These are phyloP conservation scores for Xenus cinereus DNA, from an alignment of 2,113 vertebrate genomes.

Conservation along the genomic window DNA sequence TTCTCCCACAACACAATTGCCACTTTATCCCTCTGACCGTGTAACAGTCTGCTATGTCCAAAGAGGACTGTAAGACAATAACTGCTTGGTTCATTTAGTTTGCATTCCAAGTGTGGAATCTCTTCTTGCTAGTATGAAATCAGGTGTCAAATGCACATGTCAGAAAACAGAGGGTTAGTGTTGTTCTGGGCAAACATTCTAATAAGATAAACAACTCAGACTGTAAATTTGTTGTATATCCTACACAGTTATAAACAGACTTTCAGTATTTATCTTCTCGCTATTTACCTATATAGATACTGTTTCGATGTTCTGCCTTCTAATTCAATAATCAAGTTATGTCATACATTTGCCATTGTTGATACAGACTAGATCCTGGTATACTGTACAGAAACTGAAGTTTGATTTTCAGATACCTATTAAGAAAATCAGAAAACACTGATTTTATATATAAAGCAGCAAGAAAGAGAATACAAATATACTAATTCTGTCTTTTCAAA, in stretches of 20 bases:
- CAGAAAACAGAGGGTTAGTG: neutral
- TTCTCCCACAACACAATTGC: neutral
- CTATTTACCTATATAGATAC: neutral
- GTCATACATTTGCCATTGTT: neutral
- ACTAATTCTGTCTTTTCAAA: neutral
- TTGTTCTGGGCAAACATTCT: neutral
- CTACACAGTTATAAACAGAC: neutral
- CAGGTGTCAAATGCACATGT: neutral
- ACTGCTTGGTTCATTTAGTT: neutral
- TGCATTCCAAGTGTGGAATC: neutral
- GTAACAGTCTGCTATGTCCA: fast-evolving
- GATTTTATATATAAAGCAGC: neutral
- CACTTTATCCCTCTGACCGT: neutral
- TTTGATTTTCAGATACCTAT: neutral
- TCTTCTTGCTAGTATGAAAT: neutral
- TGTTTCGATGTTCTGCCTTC: neutral
- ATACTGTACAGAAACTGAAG: neutral
- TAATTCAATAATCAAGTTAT: neutral
- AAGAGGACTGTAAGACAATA: fast-evolving
- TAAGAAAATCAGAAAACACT: neutral
- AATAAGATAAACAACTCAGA: neutral
- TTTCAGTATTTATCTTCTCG: neutral
- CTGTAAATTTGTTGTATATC: neutral
- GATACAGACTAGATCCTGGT: neutral
- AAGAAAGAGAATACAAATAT: neutral